A percentile compares a stretch with the other conserved stretches of the same genome.
phyloP scores from a whole-genome alignment of 2,797 vertebrate species.

The Ciconia nigra region DNA sequence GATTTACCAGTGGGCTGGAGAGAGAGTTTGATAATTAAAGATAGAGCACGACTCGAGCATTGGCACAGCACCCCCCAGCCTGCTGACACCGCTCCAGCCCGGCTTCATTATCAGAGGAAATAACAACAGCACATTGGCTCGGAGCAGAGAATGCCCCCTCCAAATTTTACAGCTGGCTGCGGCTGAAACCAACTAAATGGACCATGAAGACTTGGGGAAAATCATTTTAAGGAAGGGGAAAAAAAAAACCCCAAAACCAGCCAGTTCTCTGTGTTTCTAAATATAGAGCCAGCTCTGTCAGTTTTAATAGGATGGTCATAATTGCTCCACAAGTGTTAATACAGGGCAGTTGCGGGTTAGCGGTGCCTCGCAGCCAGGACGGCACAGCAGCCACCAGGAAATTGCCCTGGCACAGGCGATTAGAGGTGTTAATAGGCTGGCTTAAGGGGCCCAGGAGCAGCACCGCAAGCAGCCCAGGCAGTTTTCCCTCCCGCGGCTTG shows the following conservation, averaged over 20 bases:
- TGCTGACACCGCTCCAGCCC: neutral
- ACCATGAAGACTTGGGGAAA: neutral
- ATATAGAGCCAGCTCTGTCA: neutral
- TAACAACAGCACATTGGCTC: neutral
- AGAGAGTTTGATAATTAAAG: neutral
- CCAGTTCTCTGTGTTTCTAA: neutral
- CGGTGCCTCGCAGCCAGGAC: neutral
- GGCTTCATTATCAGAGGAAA: constrained; percentile 1
- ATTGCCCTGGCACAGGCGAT: neutral
- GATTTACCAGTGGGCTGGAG: neutral
- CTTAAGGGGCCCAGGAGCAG: neutral
- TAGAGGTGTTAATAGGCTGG: constrained; percentile 56
- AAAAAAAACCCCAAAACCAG: neutral
- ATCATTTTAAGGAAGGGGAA: neutral
- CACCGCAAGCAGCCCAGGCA: neutral
- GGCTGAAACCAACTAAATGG: neutral
- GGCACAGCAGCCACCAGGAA: neutral
- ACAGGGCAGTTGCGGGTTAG: neutral
- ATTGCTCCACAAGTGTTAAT: constrained; percentile 16
- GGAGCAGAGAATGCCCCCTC: neutral
- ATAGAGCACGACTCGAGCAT: rapidly evolving
- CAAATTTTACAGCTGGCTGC: neutral
- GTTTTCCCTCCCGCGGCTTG: neutral
- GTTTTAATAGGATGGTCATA: constrained; percentile 37
- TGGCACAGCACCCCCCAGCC: neutral